Evolutionary conservation across 2,113 vertebrate species (phyloP).

Genomic region (Aptenodytes forsteri): DNA sequence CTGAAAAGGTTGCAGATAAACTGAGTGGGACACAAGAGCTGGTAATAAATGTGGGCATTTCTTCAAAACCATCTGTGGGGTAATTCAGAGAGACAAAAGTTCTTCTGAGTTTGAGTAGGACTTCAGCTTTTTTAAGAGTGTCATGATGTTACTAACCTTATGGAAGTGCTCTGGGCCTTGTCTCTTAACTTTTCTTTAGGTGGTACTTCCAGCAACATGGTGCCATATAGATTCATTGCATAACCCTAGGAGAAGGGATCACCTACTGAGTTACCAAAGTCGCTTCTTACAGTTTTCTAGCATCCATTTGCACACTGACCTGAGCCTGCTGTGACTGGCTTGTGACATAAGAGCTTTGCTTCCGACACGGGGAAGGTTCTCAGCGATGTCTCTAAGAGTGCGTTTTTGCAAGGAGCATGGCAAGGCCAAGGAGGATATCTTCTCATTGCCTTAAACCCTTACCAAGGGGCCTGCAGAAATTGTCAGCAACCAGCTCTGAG

Average conservation of each 20-base stretch:
- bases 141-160: background rate
- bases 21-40: background rate
- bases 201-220: fast-evolving
- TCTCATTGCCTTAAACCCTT: background rate
- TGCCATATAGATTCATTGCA: background rate
- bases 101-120: background rate
- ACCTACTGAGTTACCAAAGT: background rate
- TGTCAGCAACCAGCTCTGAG: background rate
- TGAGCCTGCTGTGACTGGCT: background rate
- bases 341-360: background rate
- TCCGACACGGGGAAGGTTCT: background rate
- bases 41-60: background rate
- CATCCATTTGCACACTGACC: background rate
- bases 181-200: background rate
- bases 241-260: background rate
- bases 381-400: fast-evolving
- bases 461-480: background rate
- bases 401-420: background rate
- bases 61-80: background rate
- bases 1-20: background rate
- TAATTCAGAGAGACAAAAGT: background rate
- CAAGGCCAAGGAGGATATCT: background rate
- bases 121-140: background rate
- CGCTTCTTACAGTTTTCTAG: background rate
- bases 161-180: background rate